These are phyloP conservation scores for Catocala fraxini DNA, from an alignment of 2,888 invertebrate species.

Conservation along the genomic window DNA sequence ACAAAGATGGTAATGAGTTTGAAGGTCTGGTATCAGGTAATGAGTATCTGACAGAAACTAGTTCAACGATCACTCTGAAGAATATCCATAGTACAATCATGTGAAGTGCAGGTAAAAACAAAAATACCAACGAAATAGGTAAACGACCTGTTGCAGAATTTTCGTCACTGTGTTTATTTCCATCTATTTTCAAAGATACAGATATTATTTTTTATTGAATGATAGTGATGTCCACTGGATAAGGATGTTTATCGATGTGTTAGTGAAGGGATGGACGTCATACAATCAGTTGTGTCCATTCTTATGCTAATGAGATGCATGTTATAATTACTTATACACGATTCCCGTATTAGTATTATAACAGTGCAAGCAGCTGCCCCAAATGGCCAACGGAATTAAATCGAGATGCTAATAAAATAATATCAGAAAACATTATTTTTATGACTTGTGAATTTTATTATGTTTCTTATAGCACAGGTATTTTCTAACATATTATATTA, in stretches of 20 bases:
- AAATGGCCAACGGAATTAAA: conserved; percentile 11
- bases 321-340: conserved; percentile 35
- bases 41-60: conserved; percentile 9
- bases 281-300: conserved; percentile 17
- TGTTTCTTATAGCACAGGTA: too few relatives aligned
- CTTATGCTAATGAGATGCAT: conserved; percentile 33
- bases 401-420: too few relatives aligned
- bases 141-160: conserved; percentile 16
- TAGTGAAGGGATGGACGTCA: conserved; percentile 27
- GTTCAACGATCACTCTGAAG: neutral
- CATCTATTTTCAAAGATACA: neutral
- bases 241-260: conserved; percentile 16
- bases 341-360: conserved; percentile 16
- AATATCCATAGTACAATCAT: neutral
- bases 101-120: neutral
- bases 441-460: too few relatives aligned
- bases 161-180: neutral
- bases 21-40: conserved; percentile 17
- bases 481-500: too few relatives aligned
- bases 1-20: conserved; percentile 32
- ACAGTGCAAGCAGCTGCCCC: conserved; percentile 52
- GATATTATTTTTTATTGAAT: neutral
- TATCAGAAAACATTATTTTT: too few relatives aligned
- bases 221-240: conserved; percentile 28
- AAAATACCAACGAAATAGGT: conserved; percentile 4